Conservation (phyloP, 1,140 invertebrate species). For the Micrasema minimum region DNA sequence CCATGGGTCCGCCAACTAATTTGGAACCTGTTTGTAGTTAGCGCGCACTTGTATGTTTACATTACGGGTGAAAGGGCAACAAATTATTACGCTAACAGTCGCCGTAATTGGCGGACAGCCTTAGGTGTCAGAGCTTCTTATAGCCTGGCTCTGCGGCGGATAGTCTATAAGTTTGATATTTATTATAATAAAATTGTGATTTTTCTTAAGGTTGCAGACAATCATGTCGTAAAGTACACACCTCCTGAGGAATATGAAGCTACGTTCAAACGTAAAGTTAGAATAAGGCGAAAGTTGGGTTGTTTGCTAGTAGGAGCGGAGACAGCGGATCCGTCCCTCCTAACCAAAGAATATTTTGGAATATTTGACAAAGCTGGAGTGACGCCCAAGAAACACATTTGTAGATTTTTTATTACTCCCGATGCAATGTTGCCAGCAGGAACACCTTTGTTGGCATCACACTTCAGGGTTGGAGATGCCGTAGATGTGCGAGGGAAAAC, state of each 20-base stretch:
- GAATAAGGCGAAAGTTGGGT: constrained; percentile 69
- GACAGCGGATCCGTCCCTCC: constrained; percentile 83
- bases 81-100: too few relatives aligned
- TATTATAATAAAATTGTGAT: too few relatives aligned
- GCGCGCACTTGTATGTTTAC: too few relatives aligned
- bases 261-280: constrained; percentile 61
- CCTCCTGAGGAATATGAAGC: constrained; percentile 82
- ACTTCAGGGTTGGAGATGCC: constrained; percentile 92
- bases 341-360: constrained; percentile 90
- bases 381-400: constrained; percentile 86
- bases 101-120: too few relatives aligned
- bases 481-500: constrained; percentile 93
- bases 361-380: constrained; percentile 89
- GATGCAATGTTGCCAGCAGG: constrained; percentile 89
- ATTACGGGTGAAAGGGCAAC: too few relatives aligned
- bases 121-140: too few relatives aligned
- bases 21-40: too few relatives aligned
- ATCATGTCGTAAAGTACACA: constrained; percentile 94
- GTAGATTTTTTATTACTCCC: constrained; percentile 87
- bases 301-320: constrained; percentile 91
- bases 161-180: too few relatives aligned
- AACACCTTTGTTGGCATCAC: constrained; percentile 87
- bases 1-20: too few relatives aligned
- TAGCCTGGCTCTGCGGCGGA: too few relatives aligned
- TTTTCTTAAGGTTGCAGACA: constrained; percentile 84